These are phyloP conservation scores for Sarcophaga rosellei DNA, from an alignment of 2,888 invertebrate genomes.

Conservation along the genomic window DNA sequence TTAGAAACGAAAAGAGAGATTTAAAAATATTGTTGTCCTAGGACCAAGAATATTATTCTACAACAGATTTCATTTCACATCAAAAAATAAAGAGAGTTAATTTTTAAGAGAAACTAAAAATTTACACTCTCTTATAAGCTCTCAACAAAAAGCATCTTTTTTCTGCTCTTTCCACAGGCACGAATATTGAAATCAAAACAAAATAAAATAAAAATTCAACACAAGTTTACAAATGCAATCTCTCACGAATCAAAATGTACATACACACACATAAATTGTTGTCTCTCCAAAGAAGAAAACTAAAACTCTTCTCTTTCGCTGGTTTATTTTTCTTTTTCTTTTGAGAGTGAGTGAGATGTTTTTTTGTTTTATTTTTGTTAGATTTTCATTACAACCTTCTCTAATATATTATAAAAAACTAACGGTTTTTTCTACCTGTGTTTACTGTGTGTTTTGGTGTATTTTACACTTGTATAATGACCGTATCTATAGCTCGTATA, in stretches of 20 bases:
- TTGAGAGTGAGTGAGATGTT: neutral
- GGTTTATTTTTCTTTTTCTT: neutral
- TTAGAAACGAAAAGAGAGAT: neutral
- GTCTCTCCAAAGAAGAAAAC: neutral
- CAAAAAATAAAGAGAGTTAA: neutral
- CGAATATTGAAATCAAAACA: slow-evolving; percentile 61
- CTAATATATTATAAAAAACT: slow-evolving; percentile 34
- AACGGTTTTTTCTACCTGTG: neutral
- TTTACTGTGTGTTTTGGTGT: slow-evolving; percentile 1
- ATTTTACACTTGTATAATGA: slow-evolving; percentile 23
- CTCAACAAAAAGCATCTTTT: neutral
- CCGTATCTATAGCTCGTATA: slow-evolving; percentile 9
- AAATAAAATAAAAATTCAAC: slow-evolving; percentile 19
- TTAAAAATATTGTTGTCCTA: slow-evolving; percentile 63
- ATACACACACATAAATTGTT: neutral
- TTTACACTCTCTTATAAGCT: slow-evolving; percentile 5
- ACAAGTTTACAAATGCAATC: neutral
- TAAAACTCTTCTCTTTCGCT: neutral
- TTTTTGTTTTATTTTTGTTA: slow-evolving; percentile 1
- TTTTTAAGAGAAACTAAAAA: slow-evolving; percentile 7
- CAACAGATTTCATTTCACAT: slow-evolving; percentile 7
- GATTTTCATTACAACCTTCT: slow-evolving; percentile 40
- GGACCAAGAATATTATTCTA: slow-evolving; percentile 49
- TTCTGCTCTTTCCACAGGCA: neutral
- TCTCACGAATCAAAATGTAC: neutral